Base-by-base conservation (phyloP, 2,888 invertebrate genomes). In the Drosophila paranaensis region DNA sequence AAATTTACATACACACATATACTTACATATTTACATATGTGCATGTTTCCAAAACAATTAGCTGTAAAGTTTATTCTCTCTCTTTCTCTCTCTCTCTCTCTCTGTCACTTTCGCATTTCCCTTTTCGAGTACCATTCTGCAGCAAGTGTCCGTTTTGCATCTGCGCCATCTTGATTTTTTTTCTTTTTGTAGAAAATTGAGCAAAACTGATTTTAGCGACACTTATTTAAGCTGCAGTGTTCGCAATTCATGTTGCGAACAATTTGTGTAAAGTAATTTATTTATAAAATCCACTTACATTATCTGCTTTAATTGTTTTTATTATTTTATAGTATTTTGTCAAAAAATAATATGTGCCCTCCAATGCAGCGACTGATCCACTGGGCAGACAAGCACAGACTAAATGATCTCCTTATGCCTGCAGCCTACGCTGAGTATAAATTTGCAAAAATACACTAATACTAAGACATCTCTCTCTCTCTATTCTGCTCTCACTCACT, bases 281-380 rank as follows among this genome's bases (percentile, higher is more conserved):
- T 20, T 2, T 20, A 20, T 20, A 20, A 20, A 20, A 20, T 20
- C 20, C 20, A 20, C 2, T 20, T 20, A 20, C 20, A 20, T 2
- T 20, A 20, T 20, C 20, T 2, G 20, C 2, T 27, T 30, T 6
- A n/a, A 10, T 30, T n/a, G 10, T 16, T 16, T 9, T 2, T n/a
- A 48, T 48, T 30, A 30, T 10, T 13, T 6, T 3, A 48, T 16
- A 30, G n/a, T 48, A 6, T 20, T 43, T 43, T 43, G 1, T 11
- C 2, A 2, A n/a, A 9, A 42, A n/a, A 9, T 1, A 0, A 8
- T 9, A 30, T 4, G 6, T 10, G 2, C 9, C 1, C n/a, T 1
- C 9, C 1, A 2, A 14, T n/a, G 9, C 1, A 9, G 6, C 46
- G 11, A 33, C 48, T 2, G 30, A 6, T 16, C n/a, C 1, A 6